phyloP scores from a whole-genome alignment of 2,888 invertebrate species.

The Taenaris catops region DNA sequence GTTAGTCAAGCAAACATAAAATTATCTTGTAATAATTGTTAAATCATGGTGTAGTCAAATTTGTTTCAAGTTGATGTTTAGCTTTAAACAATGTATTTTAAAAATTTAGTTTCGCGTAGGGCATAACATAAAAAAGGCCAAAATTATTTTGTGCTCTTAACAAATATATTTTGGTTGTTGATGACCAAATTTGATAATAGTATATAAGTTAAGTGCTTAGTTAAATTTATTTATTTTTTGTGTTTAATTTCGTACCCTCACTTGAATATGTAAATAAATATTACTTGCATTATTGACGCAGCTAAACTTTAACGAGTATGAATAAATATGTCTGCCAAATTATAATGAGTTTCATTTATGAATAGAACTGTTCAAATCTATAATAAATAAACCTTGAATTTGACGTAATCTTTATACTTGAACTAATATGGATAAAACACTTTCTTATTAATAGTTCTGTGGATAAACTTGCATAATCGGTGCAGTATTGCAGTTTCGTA shows the following conservation, averaged over 20 bases:
- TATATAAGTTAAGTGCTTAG: conserved; percentile 58
- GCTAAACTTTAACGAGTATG: conserved; percentile 74
- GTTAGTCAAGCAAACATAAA: conserved; percentile 22
- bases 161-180: conserved; percentile 47
- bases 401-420: no score
- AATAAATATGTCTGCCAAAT: conserved; percentile 80
- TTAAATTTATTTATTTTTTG: conserved; percentile 69
- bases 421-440: no score
- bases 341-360: conserved; percentile 47
- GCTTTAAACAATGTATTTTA: conserved; percentile 57
- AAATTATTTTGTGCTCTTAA: conserved; percentile 47
- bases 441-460: no score
- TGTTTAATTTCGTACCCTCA: conserved; percentile 70
- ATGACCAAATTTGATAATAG: conserved; percentile 64
- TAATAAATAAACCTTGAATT: no score
- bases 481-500: no score
- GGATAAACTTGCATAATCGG: no score
- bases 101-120: conserved; percentile 45
- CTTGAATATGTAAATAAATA: conserved; percentile 68
- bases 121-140: conserved; percentile 45
- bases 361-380: no score
- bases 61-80: conserved; percentile 55
- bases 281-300: conserved; percentile 68
- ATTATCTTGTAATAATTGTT: conserved; percentile 26
- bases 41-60: conserved; percentile 42